These are phyloP conservation scores for Camponotus floridanus DNA, from an alignment of 1,140 invertebrate species.

Conservation along the genomic window DNA sequence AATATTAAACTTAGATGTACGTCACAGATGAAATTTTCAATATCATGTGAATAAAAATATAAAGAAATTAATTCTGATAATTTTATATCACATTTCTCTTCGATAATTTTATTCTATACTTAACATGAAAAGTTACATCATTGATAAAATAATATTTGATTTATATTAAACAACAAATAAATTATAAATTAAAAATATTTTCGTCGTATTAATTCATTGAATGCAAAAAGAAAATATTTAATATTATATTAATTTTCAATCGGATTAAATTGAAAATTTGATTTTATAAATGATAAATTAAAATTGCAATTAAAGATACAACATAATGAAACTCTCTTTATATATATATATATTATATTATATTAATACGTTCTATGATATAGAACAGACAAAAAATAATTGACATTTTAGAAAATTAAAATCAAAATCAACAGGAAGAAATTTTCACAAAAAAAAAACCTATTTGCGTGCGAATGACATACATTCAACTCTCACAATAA, in stretches of 20 bases:
- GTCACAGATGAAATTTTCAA: not conserved
- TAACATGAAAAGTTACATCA: too few species aligned
- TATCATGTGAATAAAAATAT: not conserved
- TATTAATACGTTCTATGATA: not conserved
- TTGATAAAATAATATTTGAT: too few species aligned
- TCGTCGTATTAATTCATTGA: too few species aligned
- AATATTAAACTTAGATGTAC: slow-evolving; percentile 14
- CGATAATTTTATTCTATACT: not conserved
- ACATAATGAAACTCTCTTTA: too few species aligned
- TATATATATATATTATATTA: not conserved
- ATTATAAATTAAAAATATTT: too few species aligned
- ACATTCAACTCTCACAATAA: not conserved
- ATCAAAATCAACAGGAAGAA: not conserved
- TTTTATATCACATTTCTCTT: too few species aligned
- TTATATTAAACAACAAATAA: too few species aligned
- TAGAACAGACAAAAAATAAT: not conserved
- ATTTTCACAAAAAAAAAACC: not conserved
- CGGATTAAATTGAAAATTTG: too few species aligned
- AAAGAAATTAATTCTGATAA: not conserved
- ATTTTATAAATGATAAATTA: too few species aligned
- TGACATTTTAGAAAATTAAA: not conserved
- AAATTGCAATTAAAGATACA: too few species aligned
- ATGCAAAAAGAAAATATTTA: too few species aligned
- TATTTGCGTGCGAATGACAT: not conserved
- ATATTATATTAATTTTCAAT: too few species aligned